Base-by-base conservation (phyloP, 2,888 invertebrate species). In the Crocallis elinguaria region DNA sequence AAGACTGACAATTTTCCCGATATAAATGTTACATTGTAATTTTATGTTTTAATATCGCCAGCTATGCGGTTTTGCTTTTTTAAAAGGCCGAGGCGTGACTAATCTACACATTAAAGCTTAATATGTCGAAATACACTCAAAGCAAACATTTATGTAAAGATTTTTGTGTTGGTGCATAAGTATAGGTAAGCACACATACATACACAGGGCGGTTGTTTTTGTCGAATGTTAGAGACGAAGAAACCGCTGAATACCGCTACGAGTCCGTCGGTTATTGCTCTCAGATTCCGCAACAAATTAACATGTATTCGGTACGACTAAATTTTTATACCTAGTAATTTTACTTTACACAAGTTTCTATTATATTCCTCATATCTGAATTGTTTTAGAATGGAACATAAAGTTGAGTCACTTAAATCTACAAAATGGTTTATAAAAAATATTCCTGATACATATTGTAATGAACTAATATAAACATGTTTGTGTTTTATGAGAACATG, bases 201-300 rank as follows among this genome's bases (percentile, higher is more conserved):
- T 61, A 62, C n/a, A n/a, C n/a, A 61, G 61, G 61, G 56, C 70
- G 75, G 75, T 75, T 82, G 83, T 89, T 88, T 88, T 90, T 88
- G 85, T 84, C 74, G 84, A 88, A 87, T 87, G 82, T 87, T 82
- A 87, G 83, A 84, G 79, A 62, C 79, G 77, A 86, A 82, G 86
- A 87, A 88, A 88, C 88, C 88, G 75, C 88, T 83, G 75, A 86
- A 88, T 90, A 90, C 90, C 90, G 90, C 90, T 90, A 90, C 81
- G 82, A 77, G 66, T 71, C 77, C 74, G 80, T 76, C 89, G 89
- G 90, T 89, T 91, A 89, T 89, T 90, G 90, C 90, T 89, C 90
- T 89, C 89, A 64, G 87, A 88, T 90, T 89, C 90, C 89, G 90
- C 88, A 91, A 91, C 88, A 89, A 90, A 91, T 91, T 91, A 91